Evolutionary conservation across 2,113 vertebrate genomes (phyloP).

Genomic region (Columba livia): DNA sequence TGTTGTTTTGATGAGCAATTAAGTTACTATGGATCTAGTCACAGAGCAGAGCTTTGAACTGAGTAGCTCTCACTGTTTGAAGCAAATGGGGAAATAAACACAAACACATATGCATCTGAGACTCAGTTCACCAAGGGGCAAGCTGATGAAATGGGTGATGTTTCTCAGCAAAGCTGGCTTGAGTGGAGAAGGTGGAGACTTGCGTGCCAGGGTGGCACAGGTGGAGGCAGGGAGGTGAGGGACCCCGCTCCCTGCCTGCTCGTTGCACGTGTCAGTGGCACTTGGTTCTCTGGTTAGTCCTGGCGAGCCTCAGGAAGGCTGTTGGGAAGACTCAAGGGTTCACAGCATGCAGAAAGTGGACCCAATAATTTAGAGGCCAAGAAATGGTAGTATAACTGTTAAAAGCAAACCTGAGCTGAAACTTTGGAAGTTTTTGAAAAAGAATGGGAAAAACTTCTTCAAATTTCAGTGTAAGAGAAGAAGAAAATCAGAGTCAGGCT

Average conservation of each 20-base stretch:
- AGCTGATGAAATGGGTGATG: neutral
- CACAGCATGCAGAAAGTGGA: neutral
- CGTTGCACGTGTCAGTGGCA: rapidly evolving
- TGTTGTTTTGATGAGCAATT: slow-evolving; percentile 26
- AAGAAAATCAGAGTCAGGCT: neutral
- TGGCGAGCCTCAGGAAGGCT: neutral
- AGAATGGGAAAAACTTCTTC: neutral
- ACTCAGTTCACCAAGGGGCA: neutral
- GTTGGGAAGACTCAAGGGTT: neutral
- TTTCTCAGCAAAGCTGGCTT: neutral
- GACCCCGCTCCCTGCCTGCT: neutral
- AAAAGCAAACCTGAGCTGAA: neutral
- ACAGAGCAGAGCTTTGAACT: slow-evolving; percentile 34
- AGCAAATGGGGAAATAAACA: neutral
- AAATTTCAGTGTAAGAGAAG: neutral
- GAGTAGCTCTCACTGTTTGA: neutral
- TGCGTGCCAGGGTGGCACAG: neutral
- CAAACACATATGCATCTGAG: rapidly evolving
- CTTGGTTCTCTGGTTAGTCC: neutral
- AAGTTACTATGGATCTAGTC: slow-evolving; percentile 5
- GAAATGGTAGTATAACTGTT: neutral
- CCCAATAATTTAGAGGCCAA: neutral
- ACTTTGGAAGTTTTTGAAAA: neutral
- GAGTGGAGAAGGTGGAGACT: neutral
- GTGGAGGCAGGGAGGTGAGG: neutral